These are phyloP conservation scores for Erythrocercus mccallii DNA, from an alignment of 2,113 vertebrate species.

Conservation along the genomic window DNA sequence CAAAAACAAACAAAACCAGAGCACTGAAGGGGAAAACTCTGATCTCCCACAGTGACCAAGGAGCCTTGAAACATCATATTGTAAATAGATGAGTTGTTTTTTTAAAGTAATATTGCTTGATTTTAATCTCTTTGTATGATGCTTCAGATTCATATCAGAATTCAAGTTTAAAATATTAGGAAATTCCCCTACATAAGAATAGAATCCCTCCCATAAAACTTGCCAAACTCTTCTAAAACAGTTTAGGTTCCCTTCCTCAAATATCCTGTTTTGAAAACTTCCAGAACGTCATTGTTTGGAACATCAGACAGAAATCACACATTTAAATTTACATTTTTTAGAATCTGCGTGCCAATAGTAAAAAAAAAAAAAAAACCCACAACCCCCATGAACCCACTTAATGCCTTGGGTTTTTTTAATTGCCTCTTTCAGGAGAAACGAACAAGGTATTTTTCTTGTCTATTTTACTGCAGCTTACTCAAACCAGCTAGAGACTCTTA, in stretches of 20 bases:
- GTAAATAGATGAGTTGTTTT: background rate
- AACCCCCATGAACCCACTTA: background rate
- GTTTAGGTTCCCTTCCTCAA: background rate
- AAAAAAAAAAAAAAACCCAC: background rate
- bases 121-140: background rate
- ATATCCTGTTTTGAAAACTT: background rate
- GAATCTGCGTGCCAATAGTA: background rate
- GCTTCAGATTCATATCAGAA: background rate
- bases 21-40: background rate
- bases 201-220: background rate
- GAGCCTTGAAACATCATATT: background rate
- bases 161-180: background rate
- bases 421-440: background rate
- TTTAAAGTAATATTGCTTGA: background rate
- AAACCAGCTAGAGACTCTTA: background rate
- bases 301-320: background rate
- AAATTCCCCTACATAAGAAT: background rate
- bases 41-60: background rate
- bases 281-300: background rate
- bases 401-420: background rate
- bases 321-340: background rate
- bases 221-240: background rate
- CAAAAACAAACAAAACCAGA: background rate
- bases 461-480: background rate
- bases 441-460: background rate